Evolutionary conservation across 2,113 vertebrate species (phyloP), one percentile per base, ranked within the genome.

Genomic region (Semnopithecus entellus): DNA sequence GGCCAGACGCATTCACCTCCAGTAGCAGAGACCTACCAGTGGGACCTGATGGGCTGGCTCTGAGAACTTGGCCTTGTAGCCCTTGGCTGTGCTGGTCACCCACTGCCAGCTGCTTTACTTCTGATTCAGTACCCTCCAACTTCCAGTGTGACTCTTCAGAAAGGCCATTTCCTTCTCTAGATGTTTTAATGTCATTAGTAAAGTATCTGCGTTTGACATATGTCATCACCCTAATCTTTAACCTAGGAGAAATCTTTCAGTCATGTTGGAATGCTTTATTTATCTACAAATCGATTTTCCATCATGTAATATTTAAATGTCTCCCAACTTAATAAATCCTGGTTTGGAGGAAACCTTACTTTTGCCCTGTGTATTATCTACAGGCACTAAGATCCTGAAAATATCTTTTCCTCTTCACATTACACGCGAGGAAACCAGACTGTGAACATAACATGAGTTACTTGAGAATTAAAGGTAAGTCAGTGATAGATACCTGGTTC

Each of bases 81-180:
- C 2, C 16, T 6, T 20, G 30, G 2, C 43, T 14, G 2, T 23
- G 2, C n/a, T 25, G 45, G 14, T 17, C 10, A 20, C 17, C 6
- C 13, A 5, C 9, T 23, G 14, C 16, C 73, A 38, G 40, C 25
- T 20, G 23, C 12, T n/a, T 23, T 75, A 52, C 75, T 43, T 52
- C 40, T 50, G 25, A 55, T 1, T 30, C 38, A 10, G 38, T 13
- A 4, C 14, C 27, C 48, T 61, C n/a, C 25, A 48, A 13, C 9
- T 68, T 96, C 50, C 43, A 8, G 14, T 87, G 45, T 81, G 35
- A 23, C 3, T 40, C 20, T 72, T 81, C 43, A 6, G 32, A 61
- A 68, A 73, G 64, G 10, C 17, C 18, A 20, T 8, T 90, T 94
- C 45, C 57, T 94, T 85, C 80, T 78, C 18, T 8, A 80, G 43